A percentile compares a stretch with the other conserved stretches of the same genome.
phyloP scores from a whole-genome alignment of 2,888 invertebrate genomes.

The Phaedon cochleariae region DNA sequence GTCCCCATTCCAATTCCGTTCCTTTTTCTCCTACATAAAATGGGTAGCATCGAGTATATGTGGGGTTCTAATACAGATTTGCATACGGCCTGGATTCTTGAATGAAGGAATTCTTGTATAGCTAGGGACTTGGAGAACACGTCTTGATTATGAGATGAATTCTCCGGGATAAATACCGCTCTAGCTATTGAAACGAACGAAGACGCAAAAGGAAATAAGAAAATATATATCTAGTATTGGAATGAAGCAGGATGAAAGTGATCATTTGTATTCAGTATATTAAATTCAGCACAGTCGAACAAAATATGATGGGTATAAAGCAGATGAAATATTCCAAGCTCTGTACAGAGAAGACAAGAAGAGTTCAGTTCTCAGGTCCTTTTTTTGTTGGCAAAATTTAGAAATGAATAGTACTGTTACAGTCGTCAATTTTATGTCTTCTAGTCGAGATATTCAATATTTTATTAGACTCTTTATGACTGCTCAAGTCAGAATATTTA shows the following conservation, averaged over 20 bases:
- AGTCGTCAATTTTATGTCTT: too few relatives aligned
- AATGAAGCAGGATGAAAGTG: background rate
- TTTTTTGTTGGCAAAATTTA: too few relatives aligned
- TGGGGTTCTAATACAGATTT: background rate
- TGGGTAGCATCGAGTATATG: background rate
- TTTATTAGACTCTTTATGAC: too few relatives aligned
- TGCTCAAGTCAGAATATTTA: too few relatives aligned
- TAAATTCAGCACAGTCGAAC: background rate
- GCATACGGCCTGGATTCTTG: background rate
- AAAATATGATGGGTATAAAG: background rate
- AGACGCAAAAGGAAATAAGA: background rate
- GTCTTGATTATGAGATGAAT: background rate
- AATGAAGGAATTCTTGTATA: background rate
- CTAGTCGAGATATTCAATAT: too few relatives aligned
- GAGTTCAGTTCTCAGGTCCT: too few relatives aligned
- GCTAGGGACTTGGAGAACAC: background rate
- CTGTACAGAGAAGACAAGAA: too few relatives aligned
- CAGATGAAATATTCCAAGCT: background rate
- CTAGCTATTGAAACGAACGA: background rate
- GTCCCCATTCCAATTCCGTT: background rate
- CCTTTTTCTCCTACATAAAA: background rate
- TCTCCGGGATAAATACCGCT: background rate
- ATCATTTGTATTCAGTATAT: background rate
- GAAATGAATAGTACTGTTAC: too few relatives aligned
- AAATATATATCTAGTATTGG: background rate